Conservation (phyloP, 2,888 invertebrate species). For the Taenaris catops region DNA sequence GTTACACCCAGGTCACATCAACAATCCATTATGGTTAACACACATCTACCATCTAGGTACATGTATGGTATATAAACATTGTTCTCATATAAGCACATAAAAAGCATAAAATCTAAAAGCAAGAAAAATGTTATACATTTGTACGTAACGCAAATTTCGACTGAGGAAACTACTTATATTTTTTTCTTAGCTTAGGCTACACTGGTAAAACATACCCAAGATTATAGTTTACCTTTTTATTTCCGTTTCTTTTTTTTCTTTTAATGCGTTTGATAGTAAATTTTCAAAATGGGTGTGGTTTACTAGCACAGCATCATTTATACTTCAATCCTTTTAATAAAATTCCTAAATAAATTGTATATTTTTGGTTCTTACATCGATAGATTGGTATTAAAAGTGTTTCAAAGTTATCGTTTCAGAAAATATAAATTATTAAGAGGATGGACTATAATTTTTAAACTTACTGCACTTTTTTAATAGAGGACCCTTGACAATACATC, state of each 20-base stretch:
- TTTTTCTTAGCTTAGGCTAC: slow-evolving; percentile 74
- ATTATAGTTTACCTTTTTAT: slow-evolving; percentile 19
- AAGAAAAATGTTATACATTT: slow-evolving; percentile 33
- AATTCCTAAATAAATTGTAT: slow-evolving; percentile 10
- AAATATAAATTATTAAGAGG: slow-evolving; percentile 59
- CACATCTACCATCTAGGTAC: slow-evolving; percentile 44
- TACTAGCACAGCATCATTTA: slow-evolving; percentile 69
- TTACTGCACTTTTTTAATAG: slow-evolving; percentile 73
- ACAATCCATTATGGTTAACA: slow-evolving; percentile 49
- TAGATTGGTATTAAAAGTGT: too few relatives aligned
- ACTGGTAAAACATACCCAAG: slow-evolving; percentile 62
- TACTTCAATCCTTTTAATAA: slow-evolving; percentile 52
- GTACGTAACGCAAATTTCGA: slow-evolving; percentile 38
- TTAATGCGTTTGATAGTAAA: slow-evolving; percentile 9
- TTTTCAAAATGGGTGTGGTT: slow-evolving; percentile 49
- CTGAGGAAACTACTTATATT: slow-evolving; percentile 47
- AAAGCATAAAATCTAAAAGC: too few relatives aligned
- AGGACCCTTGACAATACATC: slow-evolving; percentile 56
- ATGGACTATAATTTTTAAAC: slow-evolving; percentile 57
- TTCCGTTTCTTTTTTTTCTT: not conserved
- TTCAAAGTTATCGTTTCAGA: too few relatives aligned
- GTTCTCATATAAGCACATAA: slow-evolving; percentile 50
- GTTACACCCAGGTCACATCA: slow-evolving; percentile 78
- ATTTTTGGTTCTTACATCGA: slow-evolving; percentile 1
- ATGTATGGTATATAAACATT: slow-evolving; percentile 33